phyloP scores from a whole-genome alignment of 2,888 invertebrate species.

The Rhogogaster chlorosoma region DNA sequence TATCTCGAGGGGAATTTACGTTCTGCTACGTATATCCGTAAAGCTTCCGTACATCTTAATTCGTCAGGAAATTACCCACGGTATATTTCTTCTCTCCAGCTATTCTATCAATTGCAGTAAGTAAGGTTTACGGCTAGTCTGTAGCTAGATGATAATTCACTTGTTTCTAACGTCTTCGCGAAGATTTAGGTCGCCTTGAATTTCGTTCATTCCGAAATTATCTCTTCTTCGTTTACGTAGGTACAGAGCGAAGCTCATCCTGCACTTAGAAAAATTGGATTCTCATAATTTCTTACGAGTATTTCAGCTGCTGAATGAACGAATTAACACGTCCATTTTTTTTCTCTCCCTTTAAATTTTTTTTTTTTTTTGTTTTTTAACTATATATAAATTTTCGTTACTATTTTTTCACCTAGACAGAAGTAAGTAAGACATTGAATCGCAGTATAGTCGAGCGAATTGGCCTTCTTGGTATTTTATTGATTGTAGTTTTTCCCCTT shows the following conservation, averaged over 20 bases:
- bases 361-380: too few species aligned
- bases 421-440: not conserved
- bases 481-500: not conserved
- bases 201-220: too few species aligned
- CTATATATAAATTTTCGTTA: not conserved
- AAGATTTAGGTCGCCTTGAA: not conserved
- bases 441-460: not conserved
- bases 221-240: too few species aligned
- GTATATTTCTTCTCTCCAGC: not conserved
- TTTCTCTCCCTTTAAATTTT: too few species aligned
- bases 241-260: too few species aligned
- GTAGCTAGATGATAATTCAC: not conserved
- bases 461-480: not conserved
- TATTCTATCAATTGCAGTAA: not conserved
- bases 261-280: too few species aligned
- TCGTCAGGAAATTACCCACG: not conserved
- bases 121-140: conserved; percentile 16
- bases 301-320: not conserved
- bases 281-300: not conserved
- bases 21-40: not conserved
- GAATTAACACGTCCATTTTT: not conserved
- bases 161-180: not conserved
- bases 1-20: not conserved
- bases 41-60: not conserved
- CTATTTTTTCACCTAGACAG: not conserved